Base-by-base conservation (phyloP, 2,113 vertebrate species). In the Acanthisitta chloris region DNA sequence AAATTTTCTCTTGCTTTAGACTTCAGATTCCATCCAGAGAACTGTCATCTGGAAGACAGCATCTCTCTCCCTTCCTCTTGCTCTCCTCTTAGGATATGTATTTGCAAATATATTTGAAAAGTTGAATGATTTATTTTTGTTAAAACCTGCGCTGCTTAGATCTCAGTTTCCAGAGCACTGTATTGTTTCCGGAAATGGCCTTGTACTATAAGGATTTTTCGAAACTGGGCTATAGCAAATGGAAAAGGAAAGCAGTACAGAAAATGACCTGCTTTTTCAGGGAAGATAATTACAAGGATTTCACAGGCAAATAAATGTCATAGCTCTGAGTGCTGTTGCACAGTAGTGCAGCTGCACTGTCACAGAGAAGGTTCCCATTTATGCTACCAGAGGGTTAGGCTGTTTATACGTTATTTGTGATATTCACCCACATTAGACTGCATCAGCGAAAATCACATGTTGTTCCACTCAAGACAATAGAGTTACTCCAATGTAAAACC, bases 1-100 rank as follows among this genome's bases (percentile, higher is more conserved):
- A 97, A 91, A 88, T 93, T 94, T 88, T 96, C 86, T 96, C 57
- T 59, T 93, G 88, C 97, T 97, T 83, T 95, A 88, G 95, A 94
- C 85, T 94, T 97, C 90, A 92, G 86, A 94, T 86, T 90, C 90
- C 71, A 81, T 95, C 96, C 93, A 97, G 92, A 97, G 97, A 97
- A 58, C 96, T 97, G 97, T 97, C 98, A 96, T 98, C 97, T 96
- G 98, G 94, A 97, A 97, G 94, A 95, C 90, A 93, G 97, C 93
- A 95, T 95, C 81, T 94, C n/a, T 57, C 36, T 72, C 71, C 74
- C 24, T 84, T 92, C 61, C 42, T 78, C 45, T 79, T 65, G 16
- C 66, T 94, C 79, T 67, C 74, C 64, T 88, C 11, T 71, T 73
- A 72, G 57, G 34, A 45, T 65, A 95, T 59, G n/a, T 38, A 86